Evolutionary conservation across 2,113 vertebrate species (phyloP), one percentile per base, ranked within the genome.

Genomic region (Oxyruncus cristatus): DNA sequence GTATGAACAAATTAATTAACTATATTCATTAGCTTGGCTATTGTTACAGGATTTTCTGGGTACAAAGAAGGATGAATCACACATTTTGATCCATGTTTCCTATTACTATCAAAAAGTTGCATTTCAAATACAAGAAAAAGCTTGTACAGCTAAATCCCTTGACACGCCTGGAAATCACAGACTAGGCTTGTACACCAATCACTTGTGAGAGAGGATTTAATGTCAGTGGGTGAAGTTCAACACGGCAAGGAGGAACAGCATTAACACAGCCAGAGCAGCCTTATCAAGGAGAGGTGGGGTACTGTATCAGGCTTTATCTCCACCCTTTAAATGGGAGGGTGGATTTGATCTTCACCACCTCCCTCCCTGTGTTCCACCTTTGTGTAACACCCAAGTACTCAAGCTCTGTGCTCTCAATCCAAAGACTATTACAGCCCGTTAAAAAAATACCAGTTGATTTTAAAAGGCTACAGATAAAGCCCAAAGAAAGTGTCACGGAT

Each of bases 221-320:
- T 95, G 95, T 96, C 96, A 95, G 85, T 91, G 95, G 95, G 83
- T 93, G 88, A 97, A 95, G 88, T 65, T 96, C 83, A 94, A 44
- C 52, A 77, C 5, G 0, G 86, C 0, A 4, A 95, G 70, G 85
- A 95, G 76, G 42, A 95, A 75, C 73, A 85, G 88, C 83, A 84
- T 88, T 93, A 92, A 77, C 83, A 72, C 82, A 94, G 82, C 75
- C 79, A 78, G 63, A 93, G 72, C 68, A 86, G 92, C 86, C 70
- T 92, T 95, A 96, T 92, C 90, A 90, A 86, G 77, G 53, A 81
- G 85, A 95, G 82, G 92, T 74, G 88, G 79, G 76, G 74, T 88
- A 56, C 44, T 61, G 0, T 67, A 92, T 75, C 85, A 91, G 65
- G 85, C 88, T 92, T 94, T 88, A 96, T 92, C 88, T 96, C 85